phyloP scores from a whole-genome alignment of 2,113 vertebrate species.

The Syngnathus scovelli region DNA sequence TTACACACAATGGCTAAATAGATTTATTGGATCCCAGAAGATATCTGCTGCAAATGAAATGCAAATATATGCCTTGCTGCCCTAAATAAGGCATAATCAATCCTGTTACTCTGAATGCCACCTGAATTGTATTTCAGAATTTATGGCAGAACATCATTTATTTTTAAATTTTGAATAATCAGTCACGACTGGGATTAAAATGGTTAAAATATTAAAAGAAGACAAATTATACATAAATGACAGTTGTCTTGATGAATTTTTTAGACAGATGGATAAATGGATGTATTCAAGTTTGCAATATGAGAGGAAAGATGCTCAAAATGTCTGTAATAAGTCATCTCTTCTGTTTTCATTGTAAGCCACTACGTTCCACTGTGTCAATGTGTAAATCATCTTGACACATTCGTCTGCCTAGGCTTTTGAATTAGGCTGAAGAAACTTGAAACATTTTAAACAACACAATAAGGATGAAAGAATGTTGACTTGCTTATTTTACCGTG shows the following conservation, averaged over 20 bases:
- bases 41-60: slow-evolving; percentile 11
- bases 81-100: slow-evolving; percentile 34
- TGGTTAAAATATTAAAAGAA: neutral
- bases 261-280: neutral
- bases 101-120: slow-evolving; percentile 10
- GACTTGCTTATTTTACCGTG: neutral
- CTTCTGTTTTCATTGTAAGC: too few relatives aligned
- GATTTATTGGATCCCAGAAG: slow-evolving; percentile 32
- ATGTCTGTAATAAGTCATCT: too few relatives aligned
- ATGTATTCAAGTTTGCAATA: neutral
- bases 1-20: slow-evolving; percentile 44
- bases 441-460: neutral
- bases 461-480: neutral
- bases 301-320: neutral
- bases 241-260: neutral
- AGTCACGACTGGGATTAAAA: neutral
- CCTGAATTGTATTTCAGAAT: neutral
- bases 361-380: too few relatives aligned
- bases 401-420: too few relatives aligned
- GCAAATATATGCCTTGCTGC: slow-evolving; percentile 20
- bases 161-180: neutral
- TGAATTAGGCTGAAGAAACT: neutral
- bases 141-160: neutral
- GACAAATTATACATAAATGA: neutral
- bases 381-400: too few relatives aligned